Evolutionary conservation across 2,113 vertebrate genomes (phyloP), one percentile per base, ranked within the genome.

Genomic region (Carollia perspicillata): DNA sequence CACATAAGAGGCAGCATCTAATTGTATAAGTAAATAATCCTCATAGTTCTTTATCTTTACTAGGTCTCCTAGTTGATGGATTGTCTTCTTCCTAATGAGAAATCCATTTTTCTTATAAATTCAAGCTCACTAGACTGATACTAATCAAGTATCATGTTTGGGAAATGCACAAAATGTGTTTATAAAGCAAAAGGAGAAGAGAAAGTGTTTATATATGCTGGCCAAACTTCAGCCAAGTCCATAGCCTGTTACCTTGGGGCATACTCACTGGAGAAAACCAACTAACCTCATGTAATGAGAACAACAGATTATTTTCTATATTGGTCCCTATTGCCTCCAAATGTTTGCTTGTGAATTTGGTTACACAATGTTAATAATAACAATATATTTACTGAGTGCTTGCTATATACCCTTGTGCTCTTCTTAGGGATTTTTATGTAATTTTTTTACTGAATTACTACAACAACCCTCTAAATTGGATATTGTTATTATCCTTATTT

Each of bases 201-300:
- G 5, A 9, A 90, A 72, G 66, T 84, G 0, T 75, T 78, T 84
- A 65, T 12, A 40, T n/a, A 22, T 63, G 1, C 28, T 79, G 51
- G n/a, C 16, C 42, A 90, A 86, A 58, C 14, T 83, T 95, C 35
- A 90, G 42, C 12, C 17, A 20, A 55, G 26, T 77, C 88, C n/a
- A 49, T 42, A 90, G 23, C 35, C 16, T 68, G 3, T 35, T 53
- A 75, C 22, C 53, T 55, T 74, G 47, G 83, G 42, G 28, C 78
- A 58, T 16, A 44, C 71, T 93, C 55, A 18, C 44, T 89, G 53
- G 53, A 91, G 92, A 86, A 96, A 97, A 93, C 14, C 20, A 89
- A 30, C 69, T 80, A 96, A 94, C 35, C 13, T 85, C 47, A 44
- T 92, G 3, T 69, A 91, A 95, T 95, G 84, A 95, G 49, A 96